Evolutionary conservation across 2,797 vertebrate species (phyloP).

Genomic region (Ctenopoma multispine): DNA sequence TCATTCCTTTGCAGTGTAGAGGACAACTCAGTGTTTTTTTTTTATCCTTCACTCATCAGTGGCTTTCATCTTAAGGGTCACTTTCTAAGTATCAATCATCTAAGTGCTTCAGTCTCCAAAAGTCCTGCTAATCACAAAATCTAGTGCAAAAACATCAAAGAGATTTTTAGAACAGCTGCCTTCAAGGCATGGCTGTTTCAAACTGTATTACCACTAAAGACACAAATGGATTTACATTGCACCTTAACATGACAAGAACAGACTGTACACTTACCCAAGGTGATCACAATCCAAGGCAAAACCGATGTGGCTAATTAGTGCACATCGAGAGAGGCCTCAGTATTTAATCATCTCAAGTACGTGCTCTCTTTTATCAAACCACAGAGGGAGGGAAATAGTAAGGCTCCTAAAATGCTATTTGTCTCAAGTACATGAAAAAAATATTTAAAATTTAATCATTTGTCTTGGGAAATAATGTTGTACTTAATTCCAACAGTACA

Average conservation of each 20-base stretch:
- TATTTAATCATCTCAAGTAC: conserved; percentile 73
- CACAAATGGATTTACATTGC: conserved; percentile 59
- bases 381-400: conserved; percentile 49
- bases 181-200: conserved; percentile 47
- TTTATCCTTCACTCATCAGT: conserved; percentile 58
- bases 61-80: conserved; percentile 66
- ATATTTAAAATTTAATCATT: conserved; percentile 65
- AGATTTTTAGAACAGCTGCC: conserved; percentile 41
- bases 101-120: conserved; percentile 65
- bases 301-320: conserved; percentile 65
- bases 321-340: conserved; percentile 48
- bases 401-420: conserved; percentile 67
- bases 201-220: conserved; percentile 42
- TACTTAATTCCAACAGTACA: conserved; percentile 59
- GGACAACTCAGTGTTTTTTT: conserved; percentile 41
- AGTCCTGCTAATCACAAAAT: conserved; percentile 57
- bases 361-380: conserved; percentile 65
- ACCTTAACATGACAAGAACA: conserved; percentile 55
- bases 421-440: conserved; percentile 63
- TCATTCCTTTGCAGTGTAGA: conserved; percentile 26
- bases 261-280: conserved; percentile 42
- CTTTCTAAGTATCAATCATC: conserved; percentile 70
- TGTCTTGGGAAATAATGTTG: conserved; percentile 61
- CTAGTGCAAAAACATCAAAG: conserved; percentile 60
- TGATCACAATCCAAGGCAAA: conserved; percentile 56